Evolutionary conservation across 1,140 invertebrate genomes (phyloP).

Genomic region (Lepidotrigona ventralis): DNA sequence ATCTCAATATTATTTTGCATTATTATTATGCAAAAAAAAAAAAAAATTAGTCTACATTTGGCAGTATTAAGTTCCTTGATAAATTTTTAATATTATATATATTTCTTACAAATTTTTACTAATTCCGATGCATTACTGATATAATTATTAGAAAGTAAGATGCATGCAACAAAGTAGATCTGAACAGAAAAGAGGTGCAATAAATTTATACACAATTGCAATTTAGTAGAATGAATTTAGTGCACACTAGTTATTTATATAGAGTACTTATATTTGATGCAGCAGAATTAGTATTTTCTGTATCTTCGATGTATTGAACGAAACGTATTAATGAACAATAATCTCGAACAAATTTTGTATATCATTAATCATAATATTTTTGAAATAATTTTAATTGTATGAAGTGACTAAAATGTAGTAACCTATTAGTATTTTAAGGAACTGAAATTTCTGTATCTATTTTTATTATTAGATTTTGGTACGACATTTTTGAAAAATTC

Average conservation of each 20-base stretch:
- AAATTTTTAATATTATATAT: constrained; percentile 14
- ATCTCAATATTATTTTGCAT: constrained; percentile 37
- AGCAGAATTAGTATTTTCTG: constrained; percentile 42
- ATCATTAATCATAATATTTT: constrained; percentile 26
- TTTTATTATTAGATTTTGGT: constrained; percentile 23
- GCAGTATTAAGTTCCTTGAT: constrained; percentile 22
- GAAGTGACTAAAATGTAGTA: background rate
- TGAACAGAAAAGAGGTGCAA: constrained; percentile 44
- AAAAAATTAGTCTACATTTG: constrained; percentile 7
- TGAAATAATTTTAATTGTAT: constrained; percentile 17
- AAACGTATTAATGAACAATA: constrained; percentile 14
- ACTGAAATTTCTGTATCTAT: constrained; percentile 22
- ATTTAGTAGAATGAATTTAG: constrained; percentile 37
- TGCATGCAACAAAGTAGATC: constrained; percentile 41
- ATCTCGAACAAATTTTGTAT: constrained; percentile 22
- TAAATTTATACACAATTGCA: constrained; percentile 33
- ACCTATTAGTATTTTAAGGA: constrained; percentile 3
- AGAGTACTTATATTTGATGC: constrained; percentile 47
- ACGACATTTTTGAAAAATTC: background rate
- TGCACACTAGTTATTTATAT: constrained; percentile 45
- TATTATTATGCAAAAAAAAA: constrained; percentile 2
- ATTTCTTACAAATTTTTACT: constrained; percentile 36
- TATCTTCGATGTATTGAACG: constrained; percentile 18
- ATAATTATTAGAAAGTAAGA: constrained; percentile 19
- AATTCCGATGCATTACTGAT: constrained; percentile 22